Evolutionary conservation across 2,797 vertebrate species (phyloP).

Genomic region (Chiloscyllium punctatum): DNA sequence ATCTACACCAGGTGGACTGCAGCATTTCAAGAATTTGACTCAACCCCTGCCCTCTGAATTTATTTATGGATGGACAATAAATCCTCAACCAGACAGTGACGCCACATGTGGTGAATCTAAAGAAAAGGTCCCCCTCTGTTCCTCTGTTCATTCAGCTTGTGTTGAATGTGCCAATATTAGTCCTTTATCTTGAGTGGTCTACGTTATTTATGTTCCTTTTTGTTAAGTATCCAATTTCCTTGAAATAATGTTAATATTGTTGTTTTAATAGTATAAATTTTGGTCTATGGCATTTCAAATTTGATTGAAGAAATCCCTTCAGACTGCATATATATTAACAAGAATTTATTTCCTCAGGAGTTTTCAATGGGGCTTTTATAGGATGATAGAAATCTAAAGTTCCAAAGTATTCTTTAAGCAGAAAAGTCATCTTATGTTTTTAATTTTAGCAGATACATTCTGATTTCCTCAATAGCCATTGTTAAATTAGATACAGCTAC

Average conservation of each 20-base stretch:
- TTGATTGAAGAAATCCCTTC: neutral
- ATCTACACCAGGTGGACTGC: no score
- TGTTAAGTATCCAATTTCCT: neutral
- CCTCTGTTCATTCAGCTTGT: neutral
- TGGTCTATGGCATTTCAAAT: neutral
- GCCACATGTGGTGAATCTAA: no score
- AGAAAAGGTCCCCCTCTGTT: no score
- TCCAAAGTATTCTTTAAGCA: neutral
- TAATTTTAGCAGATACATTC: neutral
- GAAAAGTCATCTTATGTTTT: neutral
- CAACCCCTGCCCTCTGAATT: no score
- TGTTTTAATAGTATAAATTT: neutral
- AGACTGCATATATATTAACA: neutral
- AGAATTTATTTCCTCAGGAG: neutral
- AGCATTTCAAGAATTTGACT: no score
- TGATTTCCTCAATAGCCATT: neutral
- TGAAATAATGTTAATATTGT: neutral
- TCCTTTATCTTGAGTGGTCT: neutral
- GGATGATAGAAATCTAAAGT: neutral
- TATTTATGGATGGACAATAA: no score
- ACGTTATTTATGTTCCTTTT: neutral
- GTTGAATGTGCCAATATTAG: neutral
- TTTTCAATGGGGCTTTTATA: neutral
- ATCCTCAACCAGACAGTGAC: no score
- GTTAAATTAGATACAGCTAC: neutral